Conservation (phyloP, 2,888 invertebrate genomes). For the Timandra comae region DNA sequence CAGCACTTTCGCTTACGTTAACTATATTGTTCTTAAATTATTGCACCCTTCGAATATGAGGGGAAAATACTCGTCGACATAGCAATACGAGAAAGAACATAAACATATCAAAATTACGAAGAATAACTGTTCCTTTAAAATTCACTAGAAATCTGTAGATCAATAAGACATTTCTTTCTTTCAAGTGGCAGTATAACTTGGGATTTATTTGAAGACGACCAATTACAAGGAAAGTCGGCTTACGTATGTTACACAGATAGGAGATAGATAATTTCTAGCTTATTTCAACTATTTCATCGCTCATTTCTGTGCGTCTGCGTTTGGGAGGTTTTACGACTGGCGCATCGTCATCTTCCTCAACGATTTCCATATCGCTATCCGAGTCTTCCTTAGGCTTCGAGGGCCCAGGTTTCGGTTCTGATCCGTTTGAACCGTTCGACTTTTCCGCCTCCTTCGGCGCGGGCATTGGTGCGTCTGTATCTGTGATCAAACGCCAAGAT, state of each 20-base stretch:
- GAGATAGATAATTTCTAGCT: slow-evolving; percentile 32
- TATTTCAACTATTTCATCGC: slow-evolving; percentile 56
- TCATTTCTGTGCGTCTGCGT: slow-evolving; percentile 53
- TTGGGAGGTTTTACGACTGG: slow-evolving; percentile 55
- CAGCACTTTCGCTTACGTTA: slow-evolving; percentile 29
- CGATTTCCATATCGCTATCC: slow-evolving; percentile 70
- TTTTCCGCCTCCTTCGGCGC: slow-evolving; percentile 53
- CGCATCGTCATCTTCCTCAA: slow-evolving; percentile 62
- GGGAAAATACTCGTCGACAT: slow-evolving; percentile 1
- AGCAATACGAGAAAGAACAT: not conserved
- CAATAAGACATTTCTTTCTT: too few species aligned
- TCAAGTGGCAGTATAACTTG: too few species aligned
- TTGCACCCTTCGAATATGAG: slow-evolving; percentile 14
- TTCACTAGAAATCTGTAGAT: too few species aligned
- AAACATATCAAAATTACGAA: too few species aligned
- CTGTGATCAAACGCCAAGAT: slow-evolving; percentile 62
- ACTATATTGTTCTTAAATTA: slow-evolving; percentile 31
- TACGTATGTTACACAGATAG: too few species aligned
- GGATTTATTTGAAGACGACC: too few species aligned
- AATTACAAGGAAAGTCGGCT: too few species aligned
- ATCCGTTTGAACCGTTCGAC: slow-evolving; percentile 44
- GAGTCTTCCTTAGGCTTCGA: slow-evolving; percentile 53
- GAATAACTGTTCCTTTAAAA: too few species aligned
- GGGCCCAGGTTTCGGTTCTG: slow-evolving; percentile 51
- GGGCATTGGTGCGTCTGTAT: slow-evolving; percentile 49